Conservation (phyloP, 2,797 vertebrate genomes). For the Gambusia yucatana region DNA sequence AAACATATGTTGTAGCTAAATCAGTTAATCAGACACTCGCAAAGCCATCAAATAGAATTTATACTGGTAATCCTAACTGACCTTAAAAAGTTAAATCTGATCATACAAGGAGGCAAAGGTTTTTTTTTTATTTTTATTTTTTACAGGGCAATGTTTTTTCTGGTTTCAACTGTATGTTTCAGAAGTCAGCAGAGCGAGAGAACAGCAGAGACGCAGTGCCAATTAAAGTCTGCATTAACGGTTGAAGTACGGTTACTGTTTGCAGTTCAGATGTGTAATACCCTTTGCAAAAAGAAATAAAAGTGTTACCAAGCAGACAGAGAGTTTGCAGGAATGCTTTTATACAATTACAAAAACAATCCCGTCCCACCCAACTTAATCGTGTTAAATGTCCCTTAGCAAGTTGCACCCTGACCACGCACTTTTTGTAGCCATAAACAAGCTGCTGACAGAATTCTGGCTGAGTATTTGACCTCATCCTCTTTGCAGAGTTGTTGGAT, state of each 20-base stretch:
- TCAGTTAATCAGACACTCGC: neutral
- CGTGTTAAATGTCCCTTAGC: conserved; percentile 6
- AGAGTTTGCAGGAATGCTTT: neutral
- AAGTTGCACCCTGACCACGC: neutral
- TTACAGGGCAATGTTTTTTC: neutral
- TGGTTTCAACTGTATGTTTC: neutral
- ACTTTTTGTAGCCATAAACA: conserved; percentile 6
- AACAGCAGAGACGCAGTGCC: neutral
- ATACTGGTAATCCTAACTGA: neutral
- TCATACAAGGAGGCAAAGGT: neutral
- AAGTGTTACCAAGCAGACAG: neutral
- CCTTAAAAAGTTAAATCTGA: neutral
- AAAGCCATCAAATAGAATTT: neutral
- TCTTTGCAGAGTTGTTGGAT: neutral
- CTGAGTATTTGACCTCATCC: neutral
- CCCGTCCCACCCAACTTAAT: conserved; percentile 3
- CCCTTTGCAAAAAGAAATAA: neutral
- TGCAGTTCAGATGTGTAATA: neutral
- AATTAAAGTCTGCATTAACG: neutral
- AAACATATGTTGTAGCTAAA: neutral
- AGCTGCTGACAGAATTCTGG: neutral
- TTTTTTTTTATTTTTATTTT: neutral
- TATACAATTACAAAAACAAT: conserved; percentile 1
- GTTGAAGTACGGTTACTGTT: neutral
- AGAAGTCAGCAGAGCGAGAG: neutral